These are phyloP conservation scores for Tamias sibiricus DNA, from an alignment of 2,113 vertebrate species.

Conservation along the genomic window DNA sequence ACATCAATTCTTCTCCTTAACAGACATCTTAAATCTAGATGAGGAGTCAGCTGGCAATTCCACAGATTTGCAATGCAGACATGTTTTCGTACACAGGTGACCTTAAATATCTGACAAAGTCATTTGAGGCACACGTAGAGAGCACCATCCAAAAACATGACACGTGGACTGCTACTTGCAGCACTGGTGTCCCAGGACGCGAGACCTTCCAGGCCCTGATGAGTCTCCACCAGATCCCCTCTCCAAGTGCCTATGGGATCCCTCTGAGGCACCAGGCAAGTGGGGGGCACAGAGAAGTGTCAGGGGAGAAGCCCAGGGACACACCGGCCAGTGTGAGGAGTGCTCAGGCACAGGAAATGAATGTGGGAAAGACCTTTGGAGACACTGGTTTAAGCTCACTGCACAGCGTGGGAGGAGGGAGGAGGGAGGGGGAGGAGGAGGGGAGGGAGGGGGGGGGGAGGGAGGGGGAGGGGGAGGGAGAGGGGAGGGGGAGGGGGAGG, in stretches of 20 bases:
- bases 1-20: background rate
- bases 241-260: accelerated
- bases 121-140: background rate
- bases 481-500: background rate
- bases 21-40: background rate
- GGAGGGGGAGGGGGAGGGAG: background rate
- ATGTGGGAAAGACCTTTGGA: background rate
- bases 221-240: background rate
- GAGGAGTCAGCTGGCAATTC: accelerated
- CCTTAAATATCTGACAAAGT: background rate
- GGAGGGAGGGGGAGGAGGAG: too few species aligned
- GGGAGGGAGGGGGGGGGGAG: too few species aligned
- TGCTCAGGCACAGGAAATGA: background rate
- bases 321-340: background rate
- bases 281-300: background rate
- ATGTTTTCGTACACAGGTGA: background rate
- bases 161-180: accelerated
- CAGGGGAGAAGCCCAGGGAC: background rate
- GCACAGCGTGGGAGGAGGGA: background rate
- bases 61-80: accelerated
- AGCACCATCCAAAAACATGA: accelerated
- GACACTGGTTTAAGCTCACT: accelerated
- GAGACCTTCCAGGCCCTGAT: background rate
- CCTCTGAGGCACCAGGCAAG: background rate
- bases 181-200: accelerated